Base-by-base conservation (phyloP, 1,140 invertebrate species). In the Papilio polyxenes region DNA sequence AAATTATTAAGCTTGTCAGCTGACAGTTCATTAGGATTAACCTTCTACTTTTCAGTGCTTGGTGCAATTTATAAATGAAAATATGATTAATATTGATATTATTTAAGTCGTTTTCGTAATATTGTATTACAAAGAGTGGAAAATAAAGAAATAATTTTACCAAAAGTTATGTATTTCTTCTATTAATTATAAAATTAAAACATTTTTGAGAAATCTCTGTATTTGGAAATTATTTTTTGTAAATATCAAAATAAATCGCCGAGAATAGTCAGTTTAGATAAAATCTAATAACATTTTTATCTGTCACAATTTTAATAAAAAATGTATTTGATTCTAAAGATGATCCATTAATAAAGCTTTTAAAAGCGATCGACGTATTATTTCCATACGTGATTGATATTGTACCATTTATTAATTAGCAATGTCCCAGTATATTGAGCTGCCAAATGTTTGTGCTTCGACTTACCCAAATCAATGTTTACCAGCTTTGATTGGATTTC, bases 401-500 rank as follows among this genome's bases (percentile, higher is more conserved):
- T 65, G 62, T 31, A 2, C 23, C 23, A 31, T 65, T 65, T 31
- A 65, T 65, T 65, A 65, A 65, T 65, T 65, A 65, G 23, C 62
- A 31, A 31, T 37, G 62, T 65, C 10, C 62, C 62, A 11, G 62
- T 65, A 65, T 65, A 81, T 81, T 81, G 59, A 48, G 78, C 44
- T 48, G n/a, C 65, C 75, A 79, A 83, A 79, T 78, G 79, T 81
- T 59, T 49, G 62, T 59, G 80, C 20, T 31, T 65, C 62, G 62
- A 23, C 62, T 65, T 65, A 31, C 20, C 5, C 7, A 23, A 65
- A 65, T 51, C 62, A 62, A 81, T 81, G 75, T 83, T 83, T 81
- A 74, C 51, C 65, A 48, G 13, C 17, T 49, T 69, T 83, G 80
- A 83, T 83, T 83, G 62, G 75, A 49, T 74, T 65, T 65, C 62